Conservation (phyloP, 2,888 invertebrate species). For the Pelosia muscerda region DNA sequence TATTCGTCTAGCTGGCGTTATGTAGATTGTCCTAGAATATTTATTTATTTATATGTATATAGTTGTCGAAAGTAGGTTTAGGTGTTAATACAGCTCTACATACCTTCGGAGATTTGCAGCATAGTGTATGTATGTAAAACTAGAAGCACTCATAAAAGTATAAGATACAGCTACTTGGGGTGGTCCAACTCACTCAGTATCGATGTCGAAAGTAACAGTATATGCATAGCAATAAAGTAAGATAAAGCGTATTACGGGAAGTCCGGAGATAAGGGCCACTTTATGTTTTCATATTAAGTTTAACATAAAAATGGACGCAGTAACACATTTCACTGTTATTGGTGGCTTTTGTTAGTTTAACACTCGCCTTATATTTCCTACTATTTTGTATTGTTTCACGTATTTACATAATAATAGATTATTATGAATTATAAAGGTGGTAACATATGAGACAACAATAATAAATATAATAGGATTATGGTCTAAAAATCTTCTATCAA, state of each 20-base stretch:
- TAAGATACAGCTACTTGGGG: slow-evolving; percentile 51
- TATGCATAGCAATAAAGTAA: slow-evolving; percentile 76
- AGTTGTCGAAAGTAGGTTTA: too few species aligned
- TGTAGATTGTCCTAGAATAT: too few species aligned
- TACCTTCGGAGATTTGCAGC: too few species aligned
- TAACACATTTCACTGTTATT: slow-evolving; percentile 67
- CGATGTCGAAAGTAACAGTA: slow-evolving; percentile 67
- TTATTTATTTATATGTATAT: too few species aligned
- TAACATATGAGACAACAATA: too few species aligned
- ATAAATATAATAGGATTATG: too few species aligned
- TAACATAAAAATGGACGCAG: slow-evolving; percentile 73
- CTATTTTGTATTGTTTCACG: slow-evolving; percentile 30
- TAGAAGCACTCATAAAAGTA: slow-evolving; percentile 51
- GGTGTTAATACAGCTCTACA: too few species aligned
- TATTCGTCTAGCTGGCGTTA: too few species aligned
- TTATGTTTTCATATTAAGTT: slow-evolving; percentile 78
- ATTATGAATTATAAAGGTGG: too few species aligned
- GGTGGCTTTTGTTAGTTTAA: slow-evolving; percentile 63
- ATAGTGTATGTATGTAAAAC: too few species aligned
- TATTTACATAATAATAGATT: background rate
- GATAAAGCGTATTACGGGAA: slow-evolving; percentile 77
- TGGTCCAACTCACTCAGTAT: slow-evolving; percentile 50
- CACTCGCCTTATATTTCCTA: slow-evolving; percentile 38
- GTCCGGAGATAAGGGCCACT: slow-evolving; percentile 76
- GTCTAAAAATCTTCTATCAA: too few species aligned